Evolutionary conservation across 2,113 vertebrate genomes (phyloP), one percentile per base, ranked within the genome.

Genomic region (Eptesicus fuscus): DNA sequence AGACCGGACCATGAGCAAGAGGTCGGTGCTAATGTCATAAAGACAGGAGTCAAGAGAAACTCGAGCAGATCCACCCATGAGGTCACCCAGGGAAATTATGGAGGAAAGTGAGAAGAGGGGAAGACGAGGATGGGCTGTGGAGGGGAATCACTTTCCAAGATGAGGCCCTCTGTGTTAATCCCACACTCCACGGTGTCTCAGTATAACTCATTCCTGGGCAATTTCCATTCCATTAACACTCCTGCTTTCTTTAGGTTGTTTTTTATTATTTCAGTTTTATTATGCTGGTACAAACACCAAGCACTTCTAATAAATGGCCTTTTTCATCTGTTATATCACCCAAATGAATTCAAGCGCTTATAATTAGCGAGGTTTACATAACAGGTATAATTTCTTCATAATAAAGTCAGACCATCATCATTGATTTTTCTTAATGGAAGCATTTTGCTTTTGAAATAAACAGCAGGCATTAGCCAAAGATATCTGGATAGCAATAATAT

Each of bases 281-380:
- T 95, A 86, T 59, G 56, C 56, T 80, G 28, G 49, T 59, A 61
- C 23, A 44, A 87, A 83, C 0, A 1, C 78, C 84, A 88, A 95
- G 73, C 82, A 85, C 83, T 94, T 83, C 93, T 95, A 95, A 98
- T 90, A 97, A 94, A 97, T 92, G 95, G 80, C 51, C 73, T 83
- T 95, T 94, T 96, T 92, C 92, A 51, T 92, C 80, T 92, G 78
- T 90, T 96, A 61, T 92, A 97, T 94, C 92, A 96, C 97, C 97
- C 96, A 95, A 93, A 97, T 96, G 95, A 98, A 96, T 97, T 90
- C 82, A 88, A 93, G 92, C 1, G 0, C 84, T 94, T 87, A 96
- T 86, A 96, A 97, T 98, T 96, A 97, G 94, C 40, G 83, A 96
- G 94, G 96, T 96, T 97, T 97, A 93, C 93, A 93, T 95, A 97